These are phyloP conservation scores for Lasioglossum marginatum DNA, from an alignment of 2,888 invertebrate genomes.

Conservation along the genomic window DNA sequence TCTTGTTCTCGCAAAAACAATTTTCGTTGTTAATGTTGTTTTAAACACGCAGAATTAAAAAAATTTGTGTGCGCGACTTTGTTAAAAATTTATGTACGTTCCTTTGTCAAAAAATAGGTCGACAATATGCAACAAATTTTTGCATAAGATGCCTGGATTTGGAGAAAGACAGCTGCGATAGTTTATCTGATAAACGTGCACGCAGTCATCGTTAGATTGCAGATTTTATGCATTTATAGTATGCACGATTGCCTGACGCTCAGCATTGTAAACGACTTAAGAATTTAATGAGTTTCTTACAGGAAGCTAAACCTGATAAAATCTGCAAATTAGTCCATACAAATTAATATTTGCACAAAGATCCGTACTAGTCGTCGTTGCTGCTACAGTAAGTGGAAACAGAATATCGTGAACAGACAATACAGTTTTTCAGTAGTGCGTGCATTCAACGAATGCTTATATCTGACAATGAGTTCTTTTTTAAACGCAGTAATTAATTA, in stretches of 20 bases:
- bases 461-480: background rate
- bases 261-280: background rate
- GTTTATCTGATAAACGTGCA: constrained; percentile 1
- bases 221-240: background rate
- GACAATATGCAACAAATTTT: background rate
- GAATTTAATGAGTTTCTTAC: background rate
- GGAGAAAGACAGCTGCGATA: background rate
- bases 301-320: background rate
- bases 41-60: background rate
- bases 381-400: background rate
- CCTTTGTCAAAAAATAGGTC: background rate
- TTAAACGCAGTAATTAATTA: background rate
- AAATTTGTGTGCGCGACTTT: no score
- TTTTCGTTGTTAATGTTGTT: background rate
- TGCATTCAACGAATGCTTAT: background rate
- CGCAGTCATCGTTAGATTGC: background rate
- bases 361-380: background rate
- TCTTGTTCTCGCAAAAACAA: background rate
- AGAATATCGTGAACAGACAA: background rate
- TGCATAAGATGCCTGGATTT: background rate
- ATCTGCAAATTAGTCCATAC: background rate
- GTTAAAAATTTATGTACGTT: background rate
- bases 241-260: background rate
- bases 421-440: background rate
- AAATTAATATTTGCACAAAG: background rate